These are phyloP conservation scores for Parazoanthus atlanticus DNA, from an alignment of 92 coral and sea anemone species.

Conservation along the genomic window DNA sequence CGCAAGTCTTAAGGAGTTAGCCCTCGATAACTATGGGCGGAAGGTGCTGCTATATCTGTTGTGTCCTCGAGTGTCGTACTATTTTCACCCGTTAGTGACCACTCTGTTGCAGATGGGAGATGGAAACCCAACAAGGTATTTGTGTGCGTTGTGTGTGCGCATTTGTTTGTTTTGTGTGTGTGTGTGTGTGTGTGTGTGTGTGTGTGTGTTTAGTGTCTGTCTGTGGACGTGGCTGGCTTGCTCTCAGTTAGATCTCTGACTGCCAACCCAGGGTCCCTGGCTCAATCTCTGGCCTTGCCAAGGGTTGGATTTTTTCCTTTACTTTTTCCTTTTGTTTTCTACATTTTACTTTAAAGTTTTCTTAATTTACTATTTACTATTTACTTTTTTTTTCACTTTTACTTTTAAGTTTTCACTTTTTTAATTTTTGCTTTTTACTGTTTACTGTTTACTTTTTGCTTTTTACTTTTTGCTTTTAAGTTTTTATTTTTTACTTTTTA, in stretches of 20 bases:
- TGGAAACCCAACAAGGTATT: conserved; percentile 75
- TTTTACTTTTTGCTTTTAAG: too few species aligned
- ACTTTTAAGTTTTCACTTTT: too few species aligned
- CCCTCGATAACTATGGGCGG: conserved; percentile 84
- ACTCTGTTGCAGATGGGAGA: conserved; percentile 80
- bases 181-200: background rate
- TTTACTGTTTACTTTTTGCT: too few species aligned
- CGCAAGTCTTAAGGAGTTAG: conserved; percentile 73
- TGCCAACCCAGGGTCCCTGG: too few species aligned
- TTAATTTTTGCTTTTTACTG: too few species aligned
- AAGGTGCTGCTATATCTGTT: conserved; percentile 87
- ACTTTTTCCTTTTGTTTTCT: too few species aligned
- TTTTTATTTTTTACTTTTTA: background rate
- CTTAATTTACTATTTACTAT: too few species aligned
- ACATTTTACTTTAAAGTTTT: too few species aligned
- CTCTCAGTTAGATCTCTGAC: background rate
- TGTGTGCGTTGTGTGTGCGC: background rate
- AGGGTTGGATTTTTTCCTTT: too few species aligned
- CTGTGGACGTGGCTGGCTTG: too few species aligned
- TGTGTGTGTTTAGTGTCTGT: background rate
- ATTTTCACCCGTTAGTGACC: conserved; percentile 82
- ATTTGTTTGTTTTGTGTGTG: background rate
- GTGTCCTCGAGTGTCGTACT: conserved; percentile 80
- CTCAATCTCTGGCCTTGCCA: too few species aligned
- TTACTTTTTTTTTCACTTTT: too few species aligned